Conservation (phyloP, 2,888 invertebrate species). For the Lycophotia porphyrea region DNA sequence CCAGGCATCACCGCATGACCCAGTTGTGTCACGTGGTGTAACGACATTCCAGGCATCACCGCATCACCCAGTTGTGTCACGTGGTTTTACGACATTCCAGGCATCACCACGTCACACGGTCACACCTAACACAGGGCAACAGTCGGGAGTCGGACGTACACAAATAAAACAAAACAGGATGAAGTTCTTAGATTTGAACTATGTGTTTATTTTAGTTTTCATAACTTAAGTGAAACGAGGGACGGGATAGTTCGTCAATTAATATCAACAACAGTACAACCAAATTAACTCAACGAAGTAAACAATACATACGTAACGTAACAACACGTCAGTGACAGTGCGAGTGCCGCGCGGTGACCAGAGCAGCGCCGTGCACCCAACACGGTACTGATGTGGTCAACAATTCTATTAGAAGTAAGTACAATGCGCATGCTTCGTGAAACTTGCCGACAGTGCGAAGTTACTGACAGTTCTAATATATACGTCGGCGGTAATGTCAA, state of each 20-base stretch:
- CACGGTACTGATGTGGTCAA: neutral
- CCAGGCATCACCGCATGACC: neutral
- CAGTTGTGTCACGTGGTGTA: neutral
- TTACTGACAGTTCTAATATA: neutral
- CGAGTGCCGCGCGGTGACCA: slow-evolving; percentile 2
- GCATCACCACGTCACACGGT: neutral
- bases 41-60: neutral
- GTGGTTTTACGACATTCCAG: neutral
- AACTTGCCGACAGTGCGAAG: neutral
- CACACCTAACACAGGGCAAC: neutral
- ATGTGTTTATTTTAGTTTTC: slow-evolving; percentile 81
- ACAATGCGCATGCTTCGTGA: slow-evolving; percentile 5
- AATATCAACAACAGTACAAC: slow-evolving; percentile 60
- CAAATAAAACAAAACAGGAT: slow-evolving; percentile 61
- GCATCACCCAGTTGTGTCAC: neutral
- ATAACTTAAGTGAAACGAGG: slow-evolving; percentile 84
- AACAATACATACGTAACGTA: slow-evolving; percentile 18
- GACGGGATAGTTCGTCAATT: slow-evolving; percentile 87
- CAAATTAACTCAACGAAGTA: slow-evolving; percentile 46
- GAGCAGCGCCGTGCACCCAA: neutral
- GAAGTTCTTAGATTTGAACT: slow-evolving; percentile 74
- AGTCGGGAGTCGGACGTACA: slow-evolving; percentile 6
- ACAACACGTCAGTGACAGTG: slow-evolving; percentile 1
- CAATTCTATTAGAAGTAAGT: neutral
- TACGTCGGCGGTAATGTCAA: slow-evolving; percentile 22